These are phyloP conservation scores for Thereva unica DNA, from an alignment of 2,888 invertebrate species.

Conservation along the genomic window DNA sequence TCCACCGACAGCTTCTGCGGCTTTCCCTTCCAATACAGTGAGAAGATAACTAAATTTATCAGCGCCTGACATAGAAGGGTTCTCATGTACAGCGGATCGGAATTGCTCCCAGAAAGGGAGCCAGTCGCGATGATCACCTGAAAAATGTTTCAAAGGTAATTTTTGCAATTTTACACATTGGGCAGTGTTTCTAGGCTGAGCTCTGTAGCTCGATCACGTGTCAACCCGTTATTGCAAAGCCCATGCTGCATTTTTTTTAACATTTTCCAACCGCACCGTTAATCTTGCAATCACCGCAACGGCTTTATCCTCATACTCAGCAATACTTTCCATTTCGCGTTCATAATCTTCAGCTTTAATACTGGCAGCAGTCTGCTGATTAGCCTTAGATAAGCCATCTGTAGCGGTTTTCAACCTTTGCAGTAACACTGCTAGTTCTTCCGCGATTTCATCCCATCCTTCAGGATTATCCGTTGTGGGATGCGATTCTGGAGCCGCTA, in stretches of 20 bases:
- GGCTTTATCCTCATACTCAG: constrained; percentile 4
- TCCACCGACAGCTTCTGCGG: neutral
- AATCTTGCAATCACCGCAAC: neutral
- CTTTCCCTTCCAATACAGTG: neutral
- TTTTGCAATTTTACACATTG: neutral
- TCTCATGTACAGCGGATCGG: neutral
- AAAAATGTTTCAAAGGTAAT: neutral
- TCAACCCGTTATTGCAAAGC: too few relatives aligned
- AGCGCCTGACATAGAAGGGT: neutral
- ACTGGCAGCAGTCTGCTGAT: neutral
- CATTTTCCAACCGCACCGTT: neutral
- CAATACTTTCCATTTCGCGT: neutral
- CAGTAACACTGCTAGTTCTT: neutral
- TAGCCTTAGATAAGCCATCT: neutral
- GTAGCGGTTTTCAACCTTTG: neutral
- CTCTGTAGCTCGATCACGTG: neutral
- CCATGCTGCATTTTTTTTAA: neutral
- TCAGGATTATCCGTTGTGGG: neutral
- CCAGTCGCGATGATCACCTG: neutral
- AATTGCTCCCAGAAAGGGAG: constrained; percentile 17
- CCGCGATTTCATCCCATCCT: neutral
- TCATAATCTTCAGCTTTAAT: neutral
- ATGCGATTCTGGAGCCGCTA: neutral
- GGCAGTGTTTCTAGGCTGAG: neutral
- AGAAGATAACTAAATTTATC: constrained; percentile 12